These are phyloP conservation scores for Cyprinodon tularosa DNA, from an alignment of 2,113 vertebrate genomes.

Conservation along the genomic window DNA sequence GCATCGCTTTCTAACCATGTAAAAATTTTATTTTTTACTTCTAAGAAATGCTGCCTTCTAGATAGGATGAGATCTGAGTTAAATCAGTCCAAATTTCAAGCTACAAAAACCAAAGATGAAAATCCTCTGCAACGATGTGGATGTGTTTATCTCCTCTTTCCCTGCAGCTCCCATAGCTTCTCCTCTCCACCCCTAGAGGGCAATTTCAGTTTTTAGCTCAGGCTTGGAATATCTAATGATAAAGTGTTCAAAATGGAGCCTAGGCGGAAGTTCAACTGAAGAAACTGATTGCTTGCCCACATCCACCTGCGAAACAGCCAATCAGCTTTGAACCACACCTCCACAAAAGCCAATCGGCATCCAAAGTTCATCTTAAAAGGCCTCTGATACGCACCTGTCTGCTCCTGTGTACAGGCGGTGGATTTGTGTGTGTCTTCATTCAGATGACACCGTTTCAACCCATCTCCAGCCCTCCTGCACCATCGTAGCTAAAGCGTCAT, in stretches of 20 bases:
- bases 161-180: slow-evolving; percentile 23
- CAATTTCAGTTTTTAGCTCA: slow-evolving; percentile 11
- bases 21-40: slow-evolving; percentile 44
- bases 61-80: slow-evolving; percentile 52
- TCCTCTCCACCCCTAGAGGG: slow-evolving; percentile 50
- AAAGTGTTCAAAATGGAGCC: background rate
- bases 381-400: no score
- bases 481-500: no score
- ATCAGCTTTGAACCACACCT: no score
- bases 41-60: slow-evolving; percentile 22
- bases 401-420: no score
- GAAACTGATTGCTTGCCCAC: no score
- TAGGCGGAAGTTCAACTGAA: no score
- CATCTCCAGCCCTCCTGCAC: no score
- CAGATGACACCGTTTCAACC: no score
- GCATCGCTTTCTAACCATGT: slow-evolving; percentile 34
- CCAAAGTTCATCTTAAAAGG: no score
- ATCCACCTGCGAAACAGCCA: no score
- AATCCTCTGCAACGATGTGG: background rate
- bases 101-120: slow-evolving; percentile 2
- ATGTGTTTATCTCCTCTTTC: slow-evolving; percentile 12
- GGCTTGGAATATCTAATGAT: background rate
- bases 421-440: no score
- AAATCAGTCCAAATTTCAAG: slow-evolving; percentile 30
- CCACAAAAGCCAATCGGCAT: no score